Conservation (phyloP, 2,113 vertebrate species). For the Phyllostomus discolor region DNA sequence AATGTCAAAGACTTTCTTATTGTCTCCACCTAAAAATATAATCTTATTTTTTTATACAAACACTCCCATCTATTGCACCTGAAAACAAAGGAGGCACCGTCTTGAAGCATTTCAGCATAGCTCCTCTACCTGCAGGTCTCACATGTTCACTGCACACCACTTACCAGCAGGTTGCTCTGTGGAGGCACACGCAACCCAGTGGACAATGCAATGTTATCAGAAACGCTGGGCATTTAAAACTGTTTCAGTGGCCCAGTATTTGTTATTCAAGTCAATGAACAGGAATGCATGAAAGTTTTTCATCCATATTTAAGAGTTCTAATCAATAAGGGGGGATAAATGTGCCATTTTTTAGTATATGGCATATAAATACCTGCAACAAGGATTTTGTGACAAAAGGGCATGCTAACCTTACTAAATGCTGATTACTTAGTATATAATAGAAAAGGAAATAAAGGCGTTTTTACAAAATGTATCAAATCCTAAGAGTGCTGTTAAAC, state of each 20-base stretch:
- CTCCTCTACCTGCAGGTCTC: background rate
- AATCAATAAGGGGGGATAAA: conserved; percentile 41
- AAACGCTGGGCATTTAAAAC: background rate
- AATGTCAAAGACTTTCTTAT: background rate
- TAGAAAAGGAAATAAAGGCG: conserved; percentile 84
- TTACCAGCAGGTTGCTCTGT: conserved; percentile 41
- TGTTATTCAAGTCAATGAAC: conserved; percentile 54
- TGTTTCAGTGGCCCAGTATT: conserved; percentile 24
- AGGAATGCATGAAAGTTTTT: conserved; percentile 56
- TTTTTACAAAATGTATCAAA: conserved; percentile 86
- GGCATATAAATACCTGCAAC: conserved; percentile 77
- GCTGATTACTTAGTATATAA: conserved; percentile 82
- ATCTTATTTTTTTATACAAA: background rate
- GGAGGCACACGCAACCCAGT: conserved; percentile 22
- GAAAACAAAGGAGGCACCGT: background rate
- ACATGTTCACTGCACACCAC: background rate
- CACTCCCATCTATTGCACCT: background rate
- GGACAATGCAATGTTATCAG: conserved; percentile 57
- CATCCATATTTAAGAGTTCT: conserved; percentile 15
- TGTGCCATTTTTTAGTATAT: conserved; percentile 67
- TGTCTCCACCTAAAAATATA: background rate
- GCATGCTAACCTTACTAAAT: conserved; percentile 82
- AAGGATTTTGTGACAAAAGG: conserved; percentile 80
- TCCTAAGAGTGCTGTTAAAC: conserved; percentile 88
- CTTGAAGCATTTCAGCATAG: background rate